A percentile compares a stretch with the other conserved stretches of the same genome.
Conservation (phyloP, 2,797 vertebrate species). For the Gobio occitaniae region DNA sequence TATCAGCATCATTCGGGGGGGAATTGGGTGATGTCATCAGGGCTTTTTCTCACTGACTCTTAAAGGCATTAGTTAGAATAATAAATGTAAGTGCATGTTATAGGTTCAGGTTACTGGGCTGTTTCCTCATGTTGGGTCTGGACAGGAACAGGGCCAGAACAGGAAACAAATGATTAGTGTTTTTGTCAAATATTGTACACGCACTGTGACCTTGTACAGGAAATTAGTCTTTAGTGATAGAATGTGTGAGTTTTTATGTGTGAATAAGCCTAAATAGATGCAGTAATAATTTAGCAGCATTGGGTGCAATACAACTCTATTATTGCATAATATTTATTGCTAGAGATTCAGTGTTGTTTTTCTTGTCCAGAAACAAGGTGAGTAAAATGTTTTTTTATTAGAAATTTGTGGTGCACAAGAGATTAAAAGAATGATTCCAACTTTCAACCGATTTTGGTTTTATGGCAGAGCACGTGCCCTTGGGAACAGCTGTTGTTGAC, state of each 20-base stretch:
- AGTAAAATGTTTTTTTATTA: conserved; percentile 18
- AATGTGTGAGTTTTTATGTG: conserved; percentile 20
- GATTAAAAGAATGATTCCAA: not conserved
- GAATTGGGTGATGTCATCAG: conserved; percentile 32
- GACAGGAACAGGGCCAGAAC: conserved; percentile 28
- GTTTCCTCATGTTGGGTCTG: conserved; percentile 39
- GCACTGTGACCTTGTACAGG: conserved; percentile 7
- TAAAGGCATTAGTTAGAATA: conserved; percentile 47
- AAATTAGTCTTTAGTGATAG: conserved; percentile 19
- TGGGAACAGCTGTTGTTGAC: conserved; percentile 24
- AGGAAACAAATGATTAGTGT: conserved; percentile 47
- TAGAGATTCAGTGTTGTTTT: not conserved
- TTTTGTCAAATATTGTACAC: conserved; percentile 8
- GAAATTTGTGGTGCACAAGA: not conserved
- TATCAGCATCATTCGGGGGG: conserved; percentile 17
- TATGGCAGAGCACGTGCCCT: conserved; percentile 1
- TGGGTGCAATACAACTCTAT: not conserved
- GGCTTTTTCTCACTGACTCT: conserved; percentile 24
- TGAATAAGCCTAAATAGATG: not conserved
- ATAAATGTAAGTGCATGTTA: conserved; percentile 36
- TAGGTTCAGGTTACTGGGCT: conserved; percentile 41
- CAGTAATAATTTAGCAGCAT: not conserved
- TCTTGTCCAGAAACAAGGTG: conserved; percentile 3
- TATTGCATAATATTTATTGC: not conserved
- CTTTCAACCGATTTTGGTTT: not conserved